These are phyloP conservation scores for Drosophila cracens DNA, from an alignment of 2,888 invertebrate species.

Conservation along the genomic window DNA sequence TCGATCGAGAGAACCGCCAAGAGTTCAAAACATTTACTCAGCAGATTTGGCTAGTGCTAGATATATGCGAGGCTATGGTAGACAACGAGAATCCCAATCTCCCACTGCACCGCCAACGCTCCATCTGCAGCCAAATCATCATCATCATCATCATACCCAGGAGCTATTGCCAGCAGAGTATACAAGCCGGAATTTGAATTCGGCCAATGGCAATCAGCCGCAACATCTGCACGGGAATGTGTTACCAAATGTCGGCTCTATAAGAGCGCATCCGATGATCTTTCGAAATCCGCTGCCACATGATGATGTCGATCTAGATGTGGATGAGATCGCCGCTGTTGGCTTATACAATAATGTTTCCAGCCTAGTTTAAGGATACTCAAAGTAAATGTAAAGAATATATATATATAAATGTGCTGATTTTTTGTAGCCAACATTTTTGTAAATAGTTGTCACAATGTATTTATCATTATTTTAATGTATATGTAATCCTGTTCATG, in stretches of 20 bases:
- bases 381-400: conserved; percentile 21
- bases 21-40: conserved; percentile 29
- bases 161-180: conserved; percentile 12
- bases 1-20: conserved; percentile 67
- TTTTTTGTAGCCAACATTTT: conserved; percentile 38
- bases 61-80: conserved; percentile 22
- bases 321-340: conserved; percentile 57
- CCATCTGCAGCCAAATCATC: conserved; percentile 12
- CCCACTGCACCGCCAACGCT: background rate
- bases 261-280: conserved; percentile 17
- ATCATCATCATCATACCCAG: conserved; percentile 31
- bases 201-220: conserved; percentile 28
- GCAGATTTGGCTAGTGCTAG: conserved; percentile 35
- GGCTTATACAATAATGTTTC: conserved; percentile 72
- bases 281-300: conserved; percentile 30
- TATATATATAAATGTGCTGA: conserved; percentile 26
- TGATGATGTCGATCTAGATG: conserved; percentile 42
- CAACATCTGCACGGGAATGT: conserved; percentile 14
- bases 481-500: conserved; percentile 40
- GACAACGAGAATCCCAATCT: conserved; percentile 12
- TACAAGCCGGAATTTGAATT: conserved; percentile 6
- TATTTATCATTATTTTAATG: conserved; percentile 53
- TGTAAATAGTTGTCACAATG: conserved; percentile 64
- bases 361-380: conserved; percentile 53
- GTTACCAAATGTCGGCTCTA: conserved; percentile 11